Evolutionary conservation across 2,888 invertebrate species (phyloP).

Genomic region (Thera britannica): DNA sequence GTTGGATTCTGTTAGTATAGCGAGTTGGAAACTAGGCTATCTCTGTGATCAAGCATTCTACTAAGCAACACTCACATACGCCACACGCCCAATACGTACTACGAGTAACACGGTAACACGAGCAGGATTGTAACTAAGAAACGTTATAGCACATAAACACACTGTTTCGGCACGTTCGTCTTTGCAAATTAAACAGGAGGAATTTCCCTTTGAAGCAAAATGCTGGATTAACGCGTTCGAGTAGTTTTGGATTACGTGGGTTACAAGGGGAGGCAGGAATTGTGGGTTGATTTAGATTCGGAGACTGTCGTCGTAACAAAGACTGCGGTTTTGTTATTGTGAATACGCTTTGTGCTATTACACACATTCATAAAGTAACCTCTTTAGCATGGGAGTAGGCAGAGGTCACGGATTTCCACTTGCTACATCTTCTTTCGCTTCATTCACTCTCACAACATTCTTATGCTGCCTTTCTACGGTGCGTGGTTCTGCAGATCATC

Average conservation of each 20-base stretch:
- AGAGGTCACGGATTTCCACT: too few relatives aligned
- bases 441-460: too few relatives aligned
- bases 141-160: constrained; percentile 53
- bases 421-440: too few relatives aligned
- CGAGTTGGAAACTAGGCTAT: too few relatives aligned
- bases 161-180: constrained; percentile 47
- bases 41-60: neutral
- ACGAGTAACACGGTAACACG: constrained; percentile 31
- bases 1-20: too few relatives aligned
- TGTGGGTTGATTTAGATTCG: constrained; percentile 29
- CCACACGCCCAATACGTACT: constrained; percentile 26
- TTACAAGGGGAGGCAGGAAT: constrained; percentile 17
- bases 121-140: constrained; percentile 52
- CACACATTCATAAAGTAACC: neutral
- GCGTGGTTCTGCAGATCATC: too few relatives aligned
- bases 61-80: constrained; percentile 2
- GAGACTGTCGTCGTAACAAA: constrained; percentile 7
- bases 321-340: constrained; percentile 7
- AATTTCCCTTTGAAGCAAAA: constrained; percentile 47
- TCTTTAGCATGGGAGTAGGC: too few relatives aligned
- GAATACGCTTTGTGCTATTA: neutral
- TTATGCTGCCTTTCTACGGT: too few relatives aligned
- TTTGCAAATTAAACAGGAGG: constrained; percentile 56
- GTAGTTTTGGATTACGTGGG: constrained; percentile 56
- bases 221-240: constrained; percentile 37